These are phyloP conservation scores for Cosmopolites sordidus DNA, from an alignment of 2,888 invertebrate species.

Conservation along the genomic window DNA sequence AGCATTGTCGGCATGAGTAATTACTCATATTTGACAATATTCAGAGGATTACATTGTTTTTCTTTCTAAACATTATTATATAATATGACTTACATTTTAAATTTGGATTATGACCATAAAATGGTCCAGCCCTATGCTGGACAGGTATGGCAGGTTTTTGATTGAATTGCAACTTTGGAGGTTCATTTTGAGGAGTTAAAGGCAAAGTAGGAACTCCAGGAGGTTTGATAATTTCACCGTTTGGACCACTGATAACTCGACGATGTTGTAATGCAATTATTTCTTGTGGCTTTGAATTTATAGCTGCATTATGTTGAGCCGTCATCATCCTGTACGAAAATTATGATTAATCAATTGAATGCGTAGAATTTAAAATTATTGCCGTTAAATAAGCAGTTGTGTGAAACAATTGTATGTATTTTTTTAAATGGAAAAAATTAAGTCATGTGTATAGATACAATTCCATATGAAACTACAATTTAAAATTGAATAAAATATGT, in stretches of 20 bases:
- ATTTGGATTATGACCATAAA: slow-evolving; percentile 91
- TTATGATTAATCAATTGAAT: too few relatives aligned
- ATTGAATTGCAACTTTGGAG: slow-evolving; percentile 50
- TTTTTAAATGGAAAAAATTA: too few relatives aligned
- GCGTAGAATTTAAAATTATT: too few relatives aligned
- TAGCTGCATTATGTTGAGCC: slow-evolving; percentile 69
- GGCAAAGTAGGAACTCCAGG: slow-evolving; percentile 49
- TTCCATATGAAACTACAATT: too few relatives aligned
- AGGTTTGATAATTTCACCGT: slow-evolving; percentile 46
- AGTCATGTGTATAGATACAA: too few relatives aligned
- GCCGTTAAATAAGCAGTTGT: too few relatives aligned
- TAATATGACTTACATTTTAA: slow-evolving; percentile 55
- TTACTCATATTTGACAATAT: too few relatives aligned
- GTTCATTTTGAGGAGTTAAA: slow-evolving; percentile 43
- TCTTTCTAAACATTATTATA: too few relatives aligned
- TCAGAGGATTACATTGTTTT: too few relatives aligned
- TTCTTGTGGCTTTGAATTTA: slow-evolving; percentile 54
- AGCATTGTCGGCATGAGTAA: not conserved
- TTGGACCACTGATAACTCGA: slow-evolving; percentile 48
- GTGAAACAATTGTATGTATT: too few relatives aligned
- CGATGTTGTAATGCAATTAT: slow-evolving; percentile 54
- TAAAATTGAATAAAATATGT: too few relatives aligned
- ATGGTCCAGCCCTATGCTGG: slow-evolving; percentile 60
- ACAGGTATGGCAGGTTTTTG: slow-evolving; percentile 47
- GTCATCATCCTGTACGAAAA: slow-evolving; percentile 65